Conservation (phyloP, 2,888 invertebrate species). For the Matsumyia berberina region DNA sequence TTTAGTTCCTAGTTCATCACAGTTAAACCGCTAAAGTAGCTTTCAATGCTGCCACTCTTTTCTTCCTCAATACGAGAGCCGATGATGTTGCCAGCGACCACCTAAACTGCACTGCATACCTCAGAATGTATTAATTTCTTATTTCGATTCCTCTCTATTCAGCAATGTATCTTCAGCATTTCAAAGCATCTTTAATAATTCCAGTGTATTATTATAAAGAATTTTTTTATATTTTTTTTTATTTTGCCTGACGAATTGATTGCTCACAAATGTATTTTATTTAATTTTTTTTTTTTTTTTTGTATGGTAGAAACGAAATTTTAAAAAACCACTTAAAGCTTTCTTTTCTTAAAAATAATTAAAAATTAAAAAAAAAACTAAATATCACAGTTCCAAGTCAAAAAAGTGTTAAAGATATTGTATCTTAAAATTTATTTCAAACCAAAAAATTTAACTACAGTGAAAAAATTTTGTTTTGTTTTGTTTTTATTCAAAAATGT, state of each 20-base stretch:
- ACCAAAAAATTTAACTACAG: conserved; percentile 2
- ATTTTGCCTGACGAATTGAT: conserved; percentile 62
- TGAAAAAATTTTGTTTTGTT: neutral
- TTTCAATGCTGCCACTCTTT: conserved; percentile 70
- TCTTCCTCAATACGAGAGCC: conserved; percentile 45
- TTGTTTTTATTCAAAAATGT: conserved; percentile 21
- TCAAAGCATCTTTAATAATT: conserved; percentile 52
- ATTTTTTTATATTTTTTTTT: conserved; percentile 28
- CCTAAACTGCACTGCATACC: conserved; percentile 39
- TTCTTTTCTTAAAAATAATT: conserved; percentile 1
- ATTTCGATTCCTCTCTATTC: conserved; percentile 20
- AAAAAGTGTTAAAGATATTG: conserved; percentile 28
- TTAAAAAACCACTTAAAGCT: conserved; percentile 18
- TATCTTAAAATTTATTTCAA: conserved; percentile 24
- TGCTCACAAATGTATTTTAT: conserved; percentile 41
- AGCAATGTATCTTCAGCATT: conserved; percentile 64
- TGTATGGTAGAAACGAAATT: conserved; percentile 23
- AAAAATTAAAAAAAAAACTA: neutral
- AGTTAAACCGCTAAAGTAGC: conserved; percentile 3
- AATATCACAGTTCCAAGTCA: conserved; percentile 66
- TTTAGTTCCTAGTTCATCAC: neutral
- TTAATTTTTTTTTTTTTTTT: conserved; percentile 14
- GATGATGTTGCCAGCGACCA: conserved; percentile 9
- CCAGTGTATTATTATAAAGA: conserved; percentile 34
- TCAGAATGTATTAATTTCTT: conserved; percentile 43